A percentile compares a stretch with the other conserved stretches of the same genome.
These are phyloP conservation scores for Melanostoma mellinum DNA, from an alignment of 2,888 invertebrate genomes.

Conservation along the genomic window DNA sequence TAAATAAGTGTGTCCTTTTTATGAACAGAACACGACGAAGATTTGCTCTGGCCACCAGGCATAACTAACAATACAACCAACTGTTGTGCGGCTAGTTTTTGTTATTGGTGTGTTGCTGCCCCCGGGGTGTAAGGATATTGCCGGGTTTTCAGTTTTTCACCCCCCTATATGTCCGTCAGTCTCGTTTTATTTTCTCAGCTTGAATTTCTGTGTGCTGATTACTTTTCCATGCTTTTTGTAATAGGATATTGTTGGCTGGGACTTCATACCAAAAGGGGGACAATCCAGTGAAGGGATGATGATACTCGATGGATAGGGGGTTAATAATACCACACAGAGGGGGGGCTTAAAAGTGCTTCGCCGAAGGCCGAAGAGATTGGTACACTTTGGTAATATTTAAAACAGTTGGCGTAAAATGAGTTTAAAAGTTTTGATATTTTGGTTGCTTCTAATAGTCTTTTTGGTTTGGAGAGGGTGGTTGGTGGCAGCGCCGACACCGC, in stretches of 20 bases:
- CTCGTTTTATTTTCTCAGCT: constrained; percentile 49
- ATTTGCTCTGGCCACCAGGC: constrained; percentile 14
- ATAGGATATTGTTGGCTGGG: constrained; percentile 60
- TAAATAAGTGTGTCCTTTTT: constrained; percentile 64
- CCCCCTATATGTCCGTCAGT: constrained; percentile 16
- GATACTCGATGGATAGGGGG: neutral
- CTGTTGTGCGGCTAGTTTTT: constrained; percentile 72
- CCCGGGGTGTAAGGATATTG: constrained; percentile 62
- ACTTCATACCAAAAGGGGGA: too few species aligned
- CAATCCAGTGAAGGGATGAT: too few species aligned
- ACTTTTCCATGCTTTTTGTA: constrained; percentile 69
- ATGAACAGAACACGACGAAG: constrained; percentile 20
- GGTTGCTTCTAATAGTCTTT: constrained; percentile 60
- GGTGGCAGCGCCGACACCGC: too few species aligned
- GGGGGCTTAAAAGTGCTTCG: neutral
- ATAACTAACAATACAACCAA: constrained; percentile 68
- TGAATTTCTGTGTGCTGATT: constrained; percentile 62
- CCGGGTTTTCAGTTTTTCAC: constrained; percentile 18
- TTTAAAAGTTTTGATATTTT: constrained; percentile 69
- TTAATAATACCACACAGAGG: neutral
- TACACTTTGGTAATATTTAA: constrained; percentile 68
- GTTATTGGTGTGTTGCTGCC: constrained; percentile 63
- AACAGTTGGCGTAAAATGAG: constrained; percentile 71
- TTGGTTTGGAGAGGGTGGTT: too few species aligned
- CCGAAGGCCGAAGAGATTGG: constrained; percentile 41